phyloP scores from a whole-genome alignment of 2,113 vertebrate species.

The Nyctereutes procyonoides region DNA sequence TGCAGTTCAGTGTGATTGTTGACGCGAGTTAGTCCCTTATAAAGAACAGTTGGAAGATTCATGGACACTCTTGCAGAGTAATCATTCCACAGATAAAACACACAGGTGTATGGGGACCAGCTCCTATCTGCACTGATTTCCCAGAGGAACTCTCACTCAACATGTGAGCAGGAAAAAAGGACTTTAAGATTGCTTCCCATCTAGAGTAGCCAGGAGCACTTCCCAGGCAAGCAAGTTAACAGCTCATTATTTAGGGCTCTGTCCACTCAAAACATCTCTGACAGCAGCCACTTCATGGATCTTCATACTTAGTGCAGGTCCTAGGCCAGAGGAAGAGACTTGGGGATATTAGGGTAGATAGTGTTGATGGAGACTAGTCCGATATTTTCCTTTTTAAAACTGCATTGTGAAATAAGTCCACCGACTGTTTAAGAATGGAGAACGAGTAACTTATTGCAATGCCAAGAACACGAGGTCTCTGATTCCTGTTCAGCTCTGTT shows the following conservation, averaged over 20 bases:
- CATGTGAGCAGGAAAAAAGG: not conserved
- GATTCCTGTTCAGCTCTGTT: not conserved
- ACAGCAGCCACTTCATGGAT: not conserved
- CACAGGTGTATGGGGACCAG: not conserved
- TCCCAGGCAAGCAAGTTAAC: not conserved
- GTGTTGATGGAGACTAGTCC: not conserved
- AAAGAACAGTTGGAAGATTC: not conserved
- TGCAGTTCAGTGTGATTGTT: not conserved
- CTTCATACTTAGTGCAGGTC: rapidly evolving
- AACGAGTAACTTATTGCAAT: rapidly evolving
- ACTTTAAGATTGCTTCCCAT: not conserved
- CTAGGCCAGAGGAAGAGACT: not conserved
- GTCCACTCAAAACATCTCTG: not conserved
- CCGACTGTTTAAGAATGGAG: not conserved
- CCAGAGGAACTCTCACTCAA: not conserved
- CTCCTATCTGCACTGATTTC: not conserved
- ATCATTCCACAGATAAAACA: not conserved
- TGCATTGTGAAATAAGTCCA: not conserved
- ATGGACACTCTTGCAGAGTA: not conserved
- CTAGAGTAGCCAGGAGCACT: no score
- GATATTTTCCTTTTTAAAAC: not conserved
- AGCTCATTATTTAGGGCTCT: not conserved
- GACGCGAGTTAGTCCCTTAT: not conserved
- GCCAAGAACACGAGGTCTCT: not conserved
- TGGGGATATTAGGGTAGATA: not conserved